Evolutionary conservation across 1,140 invertebrate genomes (phyloP), one percentile per base, ranked within the genome.

Genomic region (Drosophila watanabei): DNA sequence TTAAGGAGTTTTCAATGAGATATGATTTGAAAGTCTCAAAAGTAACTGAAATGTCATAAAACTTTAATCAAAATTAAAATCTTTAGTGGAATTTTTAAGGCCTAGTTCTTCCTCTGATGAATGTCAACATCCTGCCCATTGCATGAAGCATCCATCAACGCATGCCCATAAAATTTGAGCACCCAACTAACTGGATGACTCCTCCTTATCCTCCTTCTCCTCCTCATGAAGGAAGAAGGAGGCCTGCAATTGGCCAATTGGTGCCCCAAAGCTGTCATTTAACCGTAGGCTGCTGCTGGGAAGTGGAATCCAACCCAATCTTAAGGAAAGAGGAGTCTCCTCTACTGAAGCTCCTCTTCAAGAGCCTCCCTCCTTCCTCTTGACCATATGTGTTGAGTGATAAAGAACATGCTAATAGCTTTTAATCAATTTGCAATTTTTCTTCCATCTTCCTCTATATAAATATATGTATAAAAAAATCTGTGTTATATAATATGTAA

Each of bases 361-460:
- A 46, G 45, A 46, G 2, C 20, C 43, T 46, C 46, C 46, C 24
- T 28, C 46, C 46, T 49, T 49, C 48, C 48, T 30, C 9, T 0
- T 0, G n/a, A 14, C 32, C 45, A 39, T 48, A 69, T 73, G 86
- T 86, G 86, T 82, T 91, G 86, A 86, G 86, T 90, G 82, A 90
- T 90, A 86, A 91, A 91, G 79, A 90, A 90, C 86, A 90, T 90
- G 86, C 90, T 90, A 90, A 90, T 90, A 87, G 82, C 30, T 82
- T 90, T 90, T 90, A 90, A 90, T 90, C 86, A 90, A 90, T 90
- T 90, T 90, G 56, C 79, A 28, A 82, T 81, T 81, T 84, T 80
- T 73, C 63, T 37, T 66, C 46, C 41, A 61, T 20, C 43, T 73
- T 61, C 30, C 52, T 20, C 32, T 52, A 49, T 49, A 49, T n/a